Conservation (phyloP, 2,888 invertebrate species). For the Eueremaeus valkanovi region DNA sequence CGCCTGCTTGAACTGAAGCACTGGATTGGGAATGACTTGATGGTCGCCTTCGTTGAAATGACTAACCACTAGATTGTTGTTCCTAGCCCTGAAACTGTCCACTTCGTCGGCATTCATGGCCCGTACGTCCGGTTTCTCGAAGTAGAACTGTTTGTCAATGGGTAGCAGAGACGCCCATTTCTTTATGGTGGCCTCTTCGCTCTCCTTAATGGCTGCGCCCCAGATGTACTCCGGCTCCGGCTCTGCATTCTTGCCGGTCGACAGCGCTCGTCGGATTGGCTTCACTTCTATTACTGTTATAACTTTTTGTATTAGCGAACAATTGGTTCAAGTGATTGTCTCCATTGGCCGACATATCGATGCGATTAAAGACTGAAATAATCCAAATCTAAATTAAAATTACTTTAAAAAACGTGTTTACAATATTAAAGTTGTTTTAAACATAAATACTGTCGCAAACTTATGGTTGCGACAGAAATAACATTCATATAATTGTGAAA, state of each 20-base stretch:
- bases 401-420: too few species aligned
- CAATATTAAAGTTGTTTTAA: too few species aligned
- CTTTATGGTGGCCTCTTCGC: conserved; percentile 40
- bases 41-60: conserved; percentile 49
- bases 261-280: neutral
- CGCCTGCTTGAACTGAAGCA: conserved; percentile 74
- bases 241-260: neutral
- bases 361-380: neutral
- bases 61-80: conserved; percentile 62
- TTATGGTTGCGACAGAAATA: too few species aligned
- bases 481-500: too few species aligned
- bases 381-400: neutral
- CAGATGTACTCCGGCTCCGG: conserved; percentile 37
- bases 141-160: conserved; percentile 66
- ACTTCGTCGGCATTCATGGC: conserved; percentile 64
- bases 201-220: conserved; percentile 38
- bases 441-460: too few species aligned
- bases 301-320: neutral
- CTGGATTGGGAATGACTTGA: conserved; percentile 67
- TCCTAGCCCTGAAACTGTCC: conserved; percentile 57
- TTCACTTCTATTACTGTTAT: neutral
- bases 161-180: conserved; percentile 42
- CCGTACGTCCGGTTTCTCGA: conserved; percentile 67
- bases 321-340: neutral
- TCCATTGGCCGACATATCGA: neutral